A percentile compares a stretch with the other conserved stretches of the same genome.
These are phyloP conservation scores for Candoia aspera DNA, from an alignment of 2,113 vertebrate species.

Conservation along the genomic window DNA sequence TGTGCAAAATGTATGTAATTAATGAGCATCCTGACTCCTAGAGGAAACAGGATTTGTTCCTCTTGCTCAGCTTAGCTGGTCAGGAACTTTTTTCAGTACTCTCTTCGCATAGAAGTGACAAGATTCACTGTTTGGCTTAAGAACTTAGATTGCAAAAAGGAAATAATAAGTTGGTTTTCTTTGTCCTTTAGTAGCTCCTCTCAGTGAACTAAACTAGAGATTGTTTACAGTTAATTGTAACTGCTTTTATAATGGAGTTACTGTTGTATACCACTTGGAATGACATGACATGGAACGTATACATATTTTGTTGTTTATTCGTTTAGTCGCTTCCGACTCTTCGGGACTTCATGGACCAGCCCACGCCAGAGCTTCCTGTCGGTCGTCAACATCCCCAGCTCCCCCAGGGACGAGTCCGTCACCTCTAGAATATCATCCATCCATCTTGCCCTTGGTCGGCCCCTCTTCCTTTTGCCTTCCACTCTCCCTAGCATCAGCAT, in stretches of 20 bases:
- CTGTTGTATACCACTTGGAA: neutral
- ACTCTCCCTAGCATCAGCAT: no score
- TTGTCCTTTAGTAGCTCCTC: neutral
- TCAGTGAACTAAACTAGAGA: neutral
- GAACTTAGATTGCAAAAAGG: neutral
- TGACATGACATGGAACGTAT: neutral
- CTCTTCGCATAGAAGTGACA: neutral
- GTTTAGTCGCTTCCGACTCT: no score
- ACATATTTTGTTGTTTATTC: no score
- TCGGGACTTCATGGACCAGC: no score
- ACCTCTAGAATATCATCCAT: no score
- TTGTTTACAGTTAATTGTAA: neutral
- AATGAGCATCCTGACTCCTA: conserved; percentile 2
- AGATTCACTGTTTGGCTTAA: neutral
- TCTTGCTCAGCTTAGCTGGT: neutral
- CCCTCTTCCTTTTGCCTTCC: no score
- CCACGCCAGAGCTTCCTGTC: no score
- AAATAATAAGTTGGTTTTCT: neutral
- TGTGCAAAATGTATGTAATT: neutral
- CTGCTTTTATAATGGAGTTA: neutral
- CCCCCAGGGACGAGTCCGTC: no score
- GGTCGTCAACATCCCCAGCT: no score
- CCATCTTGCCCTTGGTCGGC: no score
- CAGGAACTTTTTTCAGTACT: neutral
- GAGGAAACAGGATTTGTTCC: neutral